These are phyloP conservation scores for Heliconius cydno DNA, from an alignment of 2,888 invertebrate genomes.

Conservation along the genomic window DNA sequence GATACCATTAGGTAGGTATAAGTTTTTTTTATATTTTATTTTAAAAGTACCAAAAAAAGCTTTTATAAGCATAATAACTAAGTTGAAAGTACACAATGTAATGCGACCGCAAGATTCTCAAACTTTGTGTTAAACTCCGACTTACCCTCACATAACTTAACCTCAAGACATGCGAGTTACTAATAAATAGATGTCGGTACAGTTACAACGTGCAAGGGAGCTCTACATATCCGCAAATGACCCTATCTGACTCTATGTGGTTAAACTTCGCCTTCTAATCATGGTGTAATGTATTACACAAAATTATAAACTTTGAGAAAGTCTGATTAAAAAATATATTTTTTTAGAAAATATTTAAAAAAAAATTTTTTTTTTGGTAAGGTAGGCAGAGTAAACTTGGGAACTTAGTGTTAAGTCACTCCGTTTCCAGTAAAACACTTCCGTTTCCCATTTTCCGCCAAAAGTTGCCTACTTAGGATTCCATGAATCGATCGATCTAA, in stretches of 20 bases:
- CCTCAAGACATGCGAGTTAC: constrained; percentile 13
- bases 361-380: too few species aligned
- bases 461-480: too few species aligned
- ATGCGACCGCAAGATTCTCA: not conserved
- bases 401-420: not conserved
- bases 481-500: too few species aligned
- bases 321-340: too few species aligned
- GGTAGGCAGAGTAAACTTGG: too few species aligned
- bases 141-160: not conserved
- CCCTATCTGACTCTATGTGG: constrained; percentile 9
- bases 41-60: too few species aligned
- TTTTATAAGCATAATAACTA: not conserved
- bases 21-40: too few species aligned
- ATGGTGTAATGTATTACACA: not conserved
- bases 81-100: not conserved
- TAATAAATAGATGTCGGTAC: constrained; percentile 7
- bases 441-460: too few species aligned
- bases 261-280: not conserved
- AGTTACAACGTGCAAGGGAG: constrained; percentile 6
- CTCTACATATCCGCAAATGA: constrained; percentile 2
- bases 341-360: too few species aligned
- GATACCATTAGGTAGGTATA: too few species aligned
- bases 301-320: not conserved
- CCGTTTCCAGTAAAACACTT: not conserved
- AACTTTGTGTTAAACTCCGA: not conserved